These are phyloP conservation scores for Troglohyphantes excavatus DNA, from an alignment of 2,888 invertebrate species.

Conservation along the genomic window DNA sequence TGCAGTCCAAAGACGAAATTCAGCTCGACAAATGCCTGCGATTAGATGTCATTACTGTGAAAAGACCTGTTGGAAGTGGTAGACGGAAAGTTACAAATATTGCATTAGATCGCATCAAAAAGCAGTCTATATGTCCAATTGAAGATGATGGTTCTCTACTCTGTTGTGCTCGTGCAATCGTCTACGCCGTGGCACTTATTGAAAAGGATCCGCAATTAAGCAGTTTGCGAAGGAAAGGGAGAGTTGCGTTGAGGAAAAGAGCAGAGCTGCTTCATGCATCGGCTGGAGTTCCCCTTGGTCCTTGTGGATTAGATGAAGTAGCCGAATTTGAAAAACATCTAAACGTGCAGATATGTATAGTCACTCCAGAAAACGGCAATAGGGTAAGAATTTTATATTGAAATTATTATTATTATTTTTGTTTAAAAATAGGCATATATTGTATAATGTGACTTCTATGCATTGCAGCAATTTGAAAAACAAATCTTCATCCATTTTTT, in stretches of 20 bases:
- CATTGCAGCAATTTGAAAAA: too few relatives aligned
- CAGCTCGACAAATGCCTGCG: not conserved
- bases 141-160: not conserved
- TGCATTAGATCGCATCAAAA: not conserved
- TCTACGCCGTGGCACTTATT: not conserved
- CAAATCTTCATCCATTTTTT: too few relatives aligned
- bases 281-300: not conserved
- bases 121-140: not conserved
- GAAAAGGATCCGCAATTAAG: not conserved
- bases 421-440: too few relatives aligned
- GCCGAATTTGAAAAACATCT: not conserved
- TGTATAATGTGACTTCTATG: too few relatives aligned
- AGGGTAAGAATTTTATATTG: too few relatives aligned
- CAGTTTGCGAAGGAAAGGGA: not conserved
- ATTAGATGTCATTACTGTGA: not conserved
- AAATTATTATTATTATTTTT: too few relatives aligned
- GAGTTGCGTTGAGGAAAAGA: not conserved
- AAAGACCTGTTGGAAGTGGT: not conserved
- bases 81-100: not conserved
- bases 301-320: constrained; percentile 25
- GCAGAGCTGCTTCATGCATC: not conserved
- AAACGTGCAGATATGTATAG: constrained; percentile 23
- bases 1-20: constrained; percentile 33
- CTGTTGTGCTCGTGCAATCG: constrained; percentile 25
- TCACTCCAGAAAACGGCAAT: constrained; percentile 9